Evolutionary conservation across 2,888 invertebrate genomes (phyloP).

Genomic region (Blera fallax): DNA sequence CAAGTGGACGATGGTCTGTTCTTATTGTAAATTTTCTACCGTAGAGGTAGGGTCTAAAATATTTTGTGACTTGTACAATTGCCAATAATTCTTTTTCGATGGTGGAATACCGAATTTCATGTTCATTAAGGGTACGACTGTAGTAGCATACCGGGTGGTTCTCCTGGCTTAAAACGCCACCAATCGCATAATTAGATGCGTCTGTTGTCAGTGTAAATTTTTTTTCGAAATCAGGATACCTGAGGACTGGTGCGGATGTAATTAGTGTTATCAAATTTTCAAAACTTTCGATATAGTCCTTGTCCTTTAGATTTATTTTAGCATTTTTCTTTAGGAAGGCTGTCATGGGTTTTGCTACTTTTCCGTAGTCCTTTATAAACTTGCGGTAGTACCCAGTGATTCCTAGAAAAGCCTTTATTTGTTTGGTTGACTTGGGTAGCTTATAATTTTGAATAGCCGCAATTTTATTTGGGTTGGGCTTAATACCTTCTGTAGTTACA

Average conservation of each 20-base stretch:
- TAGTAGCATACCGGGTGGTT: constrained; percentile 1
- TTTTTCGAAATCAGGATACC: not conserved
- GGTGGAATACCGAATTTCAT: constrained; percentile 7
- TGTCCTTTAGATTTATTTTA: not conserved
- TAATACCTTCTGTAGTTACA: too few species aligned
- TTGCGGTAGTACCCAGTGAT: constrained; percentile 10
- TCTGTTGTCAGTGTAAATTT: not conserved
- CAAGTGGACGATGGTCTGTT: too few species aligned
- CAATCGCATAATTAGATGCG: not conserved
- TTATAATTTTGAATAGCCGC: not conserved
- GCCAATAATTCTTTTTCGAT: constrained; percentile 30
- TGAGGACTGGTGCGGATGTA: too few species aligned
- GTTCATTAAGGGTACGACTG: constrained; percentile 24
- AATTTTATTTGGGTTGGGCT: too few species aligned
- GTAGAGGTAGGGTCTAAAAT: too few species aligned
- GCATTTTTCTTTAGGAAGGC: constrained; percentile 9
- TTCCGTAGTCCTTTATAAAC: constrained; percentile 13
- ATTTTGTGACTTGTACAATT: not conserved
- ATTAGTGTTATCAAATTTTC: constrained; percentile 12
- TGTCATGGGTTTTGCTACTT: constrained; percentile 25
- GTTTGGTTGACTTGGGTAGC: not conserved
- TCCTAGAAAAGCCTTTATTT: constrained; percentile 11
- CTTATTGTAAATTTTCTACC: too few species aligned
- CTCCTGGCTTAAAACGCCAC: not conserved
- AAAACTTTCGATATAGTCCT: constrained; percentile 10